Evolutionary conservation across 2,888 invertebrate genomes (phyloP).

Genomic region (Drosophila birchii): DNA sequence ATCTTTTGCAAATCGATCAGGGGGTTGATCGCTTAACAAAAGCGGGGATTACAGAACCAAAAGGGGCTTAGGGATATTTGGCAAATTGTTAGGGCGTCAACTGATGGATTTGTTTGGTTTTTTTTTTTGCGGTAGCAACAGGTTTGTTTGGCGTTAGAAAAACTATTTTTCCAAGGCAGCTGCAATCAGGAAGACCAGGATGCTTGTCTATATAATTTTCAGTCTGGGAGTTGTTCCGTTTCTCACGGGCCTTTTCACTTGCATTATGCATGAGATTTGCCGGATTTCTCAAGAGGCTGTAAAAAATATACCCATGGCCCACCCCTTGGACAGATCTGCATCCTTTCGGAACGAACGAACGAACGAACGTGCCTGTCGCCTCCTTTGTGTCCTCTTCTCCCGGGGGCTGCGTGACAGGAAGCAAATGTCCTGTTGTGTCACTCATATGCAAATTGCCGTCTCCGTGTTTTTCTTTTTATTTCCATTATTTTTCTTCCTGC

Average conservation of each 20-base stretch:
- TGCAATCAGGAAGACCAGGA: neutral
- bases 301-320: slow-evolving; percentile 2
- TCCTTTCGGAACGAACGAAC: slow-evolving; percentile 58
- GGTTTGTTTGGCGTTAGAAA: slow-evolving; percentile 24
- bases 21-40: slow-evolving; percentile 61
- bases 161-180: slow-evolving; percentile 15
- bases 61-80: slow-evolving; percentile 46
- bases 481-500: slow-evolving; percentile 15
- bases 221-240: slow-evolving; percentile 46
- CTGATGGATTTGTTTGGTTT: slow-evolving; percentile 10
- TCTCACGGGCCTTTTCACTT: slow-evolving; percentile 72
- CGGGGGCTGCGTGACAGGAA: slow-evolving; percentile 71
- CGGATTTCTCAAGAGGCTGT: slow-evolving; percentile 39
- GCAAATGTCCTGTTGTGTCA: slow-evolving; percentile 79
- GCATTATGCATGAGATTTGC: slow-evolving; percentile 71
- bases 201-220: slow-evolving; percentile 40
- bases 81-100: slow-evolving; percentile 60
- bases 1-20: slow-evolving; percentile 58
- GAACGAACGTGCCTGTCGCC: slow-evolving; percentile 63
- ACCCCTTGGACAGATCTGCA: slow-evolving; percentile 25
- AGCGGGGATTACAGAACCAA: slow-evolving; percentile 28
- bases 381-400: slow-evolving; percentile 36
- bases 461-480: slow-evolving; percentile 42
- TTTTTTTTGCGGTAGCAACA: neutral
- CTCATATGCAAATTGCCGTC: slow-evolving; percentile 79